These are phyloP conservation scores for Terrapene triunguis DNA, from an alignment of 2,113 vertebrate species.

Conservation along the genomic window DNA sequence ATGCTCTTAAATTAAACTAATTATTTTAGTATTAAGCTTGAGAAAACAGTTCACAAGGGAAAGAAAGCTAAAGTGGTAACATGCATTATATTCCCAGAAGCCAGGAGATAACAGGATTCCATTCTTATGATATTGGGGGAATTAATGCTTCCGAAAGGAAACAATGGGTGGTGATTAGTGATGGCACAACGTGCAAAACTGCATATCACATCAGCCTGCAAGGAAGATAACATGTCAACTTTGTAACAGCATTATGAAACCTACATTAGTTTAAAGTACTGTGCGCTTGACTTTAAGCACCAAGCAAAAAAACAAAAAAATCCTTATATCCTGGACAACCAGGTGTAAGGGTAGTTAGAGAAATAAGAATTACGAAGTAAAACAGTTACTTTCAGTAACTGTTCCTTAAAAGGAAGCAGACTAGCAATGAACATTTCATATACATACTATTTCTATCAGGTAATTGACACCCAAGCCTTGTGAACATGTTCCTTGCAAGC, in stretches of 20 bases:
- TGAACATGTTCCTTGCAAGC: background rate
- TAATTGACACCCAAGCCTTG: background rate
- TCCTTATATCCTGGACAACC: background rate
- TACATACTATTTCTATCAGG: background rate
- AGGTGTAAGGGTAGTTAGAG: background rate
- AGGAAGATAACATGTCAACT: background rate
- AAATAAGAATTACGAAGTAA: background rate
- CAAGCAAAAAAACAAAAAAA: background rate
- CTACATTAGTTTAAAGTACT: background rate
- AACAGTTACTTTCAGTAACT: constrained; percentile 22
- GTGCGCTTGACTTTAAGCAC: background rate
- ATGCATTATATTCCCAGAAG: background rate
- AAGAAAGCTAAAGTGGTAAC: background rate
- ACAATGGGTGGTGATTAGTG: background rate
- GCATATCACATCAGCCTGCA: background rate
- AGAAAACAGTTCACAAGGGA: constrained; percentile 24
- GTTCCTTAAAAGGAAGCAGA: constrained; percentile 1
- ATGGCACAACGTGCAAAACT: background rate
- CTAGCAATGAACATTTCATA: background rate
- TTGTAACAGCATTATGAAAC: background rate
- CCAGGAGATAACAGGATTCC: constrained; percentile 25
- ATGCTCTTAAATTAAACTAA: background rate
- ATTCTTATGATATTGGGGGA: background rate
- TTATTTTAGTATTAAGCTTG: background rate
- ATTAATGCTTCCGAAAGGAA: background rate